These are phyloP conservation scores for Eudasyphora cyanicolor DNA, from an alignment of 2,888 invertebrate genomes.

Conservation along the genomic window DNA sequence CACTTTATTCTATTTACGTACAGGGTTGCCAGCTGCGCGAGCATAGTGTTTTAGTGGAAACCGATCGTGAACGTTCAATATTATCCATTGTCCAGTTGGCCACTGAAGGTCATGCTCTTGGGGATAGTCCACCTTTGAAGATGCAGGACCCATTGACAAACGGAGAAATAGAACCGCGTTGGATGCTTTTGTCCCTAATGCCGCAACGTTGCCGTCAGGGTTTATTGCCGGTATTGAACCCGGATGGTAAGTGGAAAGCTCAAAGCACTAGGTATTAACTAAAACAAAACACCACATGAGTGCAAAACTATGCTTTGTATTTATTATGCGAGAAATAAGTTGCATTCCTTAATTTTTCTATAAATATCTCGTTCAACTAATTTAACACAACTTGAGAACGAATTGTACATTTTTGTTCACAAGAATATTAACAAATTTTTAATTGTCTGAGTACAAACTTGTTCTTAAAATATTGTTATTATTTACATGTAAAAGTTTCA, in stretches of 20 bases:
- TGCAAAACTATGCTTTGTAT: not conserved
- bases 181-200: slow-evolving; percentile 77
- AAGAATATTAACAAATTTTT: too few relatives aligned
- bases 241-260: slow-evolving; percentile 71
- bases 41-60: slow-evolving; percentile 84
- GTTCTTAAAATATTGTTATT: too few relatives aligned
- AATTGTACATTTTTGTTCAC: too few relatives aligned
- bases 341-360: too few relatives aligned
- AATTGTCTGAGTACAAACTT: too few relatives aligned
- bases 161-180: slow-evolving; percentile 72
- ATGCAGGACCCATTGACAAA: slow-evolving; percentile 71
- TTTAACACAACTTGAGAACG: too few relatives aligned
- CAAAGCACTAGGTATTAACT: too few relatives aligned
- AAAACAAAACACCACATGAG: too few relatives aligned
- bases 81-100: slow-evolving; percentile 79
- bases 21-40: slow-evolving; percentile 89
- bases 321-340: too few relatives aligned
- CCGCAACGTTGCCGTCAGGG: slow-evolving; percentile 79
- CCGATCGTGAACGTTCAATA: slow-evolving; percentile 85
- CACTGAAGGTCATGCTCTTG: slow-evolving; percentile 76
- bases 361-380: too few relatives aligned
- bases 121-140: slow-evolving; percentile 73
- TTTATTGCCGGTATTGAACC: slow-evolving; percentile 75
- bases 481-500: too few relatives aligned
- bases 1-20: too few relatives aligned